Evolutionary conservation across 2,797 vertebrate genomes (phyloP), one percentile per base, ranked within the genome.

Genomic region (Onychomys leucogaster): DNA sequence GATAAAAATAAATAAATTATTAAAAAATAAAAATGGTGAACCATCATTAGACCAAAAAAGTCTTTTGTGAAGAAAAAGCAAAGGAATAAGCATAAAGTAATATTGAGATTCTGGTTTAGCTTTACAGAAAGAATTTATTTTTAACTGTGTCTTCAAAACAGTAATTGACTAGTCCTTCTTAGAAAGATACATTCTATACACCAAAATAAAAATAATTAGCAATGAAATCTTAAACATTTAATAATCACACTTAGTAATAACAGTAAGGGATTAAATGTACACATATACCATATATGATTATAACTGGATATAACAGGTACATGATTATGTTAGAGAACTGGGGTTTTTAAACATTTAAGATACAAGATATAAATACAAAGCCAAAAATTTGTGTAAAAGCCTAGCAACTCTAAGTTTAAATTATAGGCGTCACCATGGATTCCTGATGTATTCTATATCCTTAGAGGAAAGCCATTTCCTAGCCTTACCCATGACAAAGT

Each of bases 171-270:
- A 49, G 14, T 34, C 46, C 77, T 84, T 85, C 32, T 78, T 67
- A n/a, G 19, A 89, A 43, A 29, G 21, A 49, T 55, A 78, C n/a
- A 83, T 41, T 6, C 37, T 76, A 43, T 43, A 75, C 4, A 57
- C 14, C 49, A 89, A 78, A 14, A 49, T 89, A 89, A 49, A 63
- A 84, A 37, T 14, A 34, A 29, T 12, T 21, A 65, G 5, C 25
- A 89, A 85, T 65, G 25, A 89, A 75, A 86, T 73, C 63, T 76
- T 86, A 91, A 94, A 57, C 6, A 41, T 82, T 67, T 37, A 90
- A 61, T 75, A 61, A 41, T 67, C 34, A 59, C 80, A 49, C n/a
- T 90, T 59, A 52, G 34, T 43, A 65, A 80, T 73, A 85, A 89
- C 13, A 67, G 63, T 65, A 2, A 89, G 49, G 14, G 34, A 87